Percentiles rank a stretch among this genome's conserved stretches.
Conservation (phyloP, 2,113 vertebrate genomes). For the Zapornia atra region DNA sequence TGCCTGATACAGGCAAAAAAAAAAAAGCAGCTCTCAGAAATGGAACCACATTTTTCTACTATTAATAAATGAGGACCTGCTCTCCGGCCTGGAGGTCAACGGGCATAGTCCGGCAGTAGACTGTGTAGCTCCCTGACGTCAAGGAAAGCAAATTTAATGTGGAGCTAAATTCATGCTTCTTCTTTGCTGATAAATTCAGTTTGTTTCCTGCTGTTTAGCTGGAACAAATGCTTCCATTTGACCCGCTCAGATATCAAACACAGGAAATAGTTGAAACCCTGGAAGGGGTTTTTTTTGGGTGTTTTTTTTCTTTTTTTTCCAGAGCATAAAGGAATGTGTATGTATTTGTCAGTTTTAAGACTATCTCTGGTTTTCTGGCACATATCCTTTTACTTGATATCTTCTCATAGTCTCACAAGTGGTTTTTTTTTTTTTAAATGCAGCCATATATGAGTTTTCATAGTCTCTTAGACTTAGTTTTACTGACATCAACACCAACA, state of each 20-base stretch:
- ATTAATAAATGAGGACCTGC: not conserved
- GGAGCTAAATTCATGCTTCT: not conserved
- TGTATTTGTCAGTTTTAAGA: not conserved
- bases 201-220: constrained; percentile 28
- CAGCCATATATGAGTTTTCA: not conserved
- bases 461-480: not conserved
- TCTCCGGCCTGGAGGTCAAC: not conserved
- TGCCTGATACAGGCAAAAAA: not conserved
- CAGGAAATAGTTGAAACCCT: not conserved
- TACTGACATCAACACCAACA: not conserved
- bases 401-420: not conserved
- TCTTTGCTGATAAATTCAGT: constrained; percentile 24
- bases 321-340: not conserved
- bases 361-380: not conserved
- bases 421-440: not conserved
- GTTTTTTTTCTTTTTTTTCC: too few relatives aligned
- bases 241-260: not conserved
- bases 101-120: not conserved
- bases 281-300: not conserved
- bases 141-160: constrained; percentile 22
- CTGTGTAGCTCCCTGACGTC: not conserved
- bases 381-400: not conserved
- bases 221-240: constrained; percentile 22
- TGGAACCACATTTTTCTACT: not conserved
- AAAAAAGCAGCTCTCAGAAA: not conserved